Percentiles rank a stretch among this genome's conserved stretches.
Conservation (phyloP, 2,797 vertebrate genomes). For the Parauchenoglanis ngamensis region DNA sequence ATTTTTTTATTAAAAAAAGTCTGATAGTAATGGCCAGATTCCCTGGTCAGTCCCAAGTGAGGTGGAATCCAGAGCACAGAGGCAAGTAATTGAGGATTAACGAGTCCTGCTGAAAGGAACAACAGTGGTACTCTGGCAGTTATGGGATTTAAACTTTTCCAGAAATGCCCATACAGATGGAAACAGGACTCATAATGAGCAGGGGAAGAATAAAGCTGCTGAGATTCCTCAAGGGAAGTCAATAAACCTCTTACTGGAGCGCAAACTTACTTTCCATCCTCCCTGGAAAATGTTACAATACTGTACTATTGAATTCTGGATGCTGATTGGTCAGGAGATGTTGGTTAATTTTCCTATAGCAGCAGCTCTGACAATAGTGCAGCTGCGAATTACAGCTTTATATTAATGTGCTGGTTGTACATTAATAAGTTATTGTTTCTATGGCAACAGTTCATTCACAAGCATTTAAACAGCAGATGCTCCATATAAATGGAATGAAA, state of each 20-base stretch:
- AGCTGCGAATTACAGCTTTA: not conserved
- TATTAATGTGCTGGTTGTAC: not conserved
- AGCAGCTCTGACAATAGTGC: not conserved
- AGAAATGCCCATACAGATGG: not conserved
- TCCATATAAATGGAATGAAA: too few species aligned
- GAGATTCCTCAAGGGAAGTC: not conserved
- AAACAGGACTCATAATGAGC: not conserved
- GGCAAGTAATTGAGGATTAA: not conserved
- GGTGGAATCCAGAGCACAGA: not conserved
- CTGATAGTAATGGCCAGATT: not conserved
- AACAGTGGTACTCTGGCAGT: not conserved
- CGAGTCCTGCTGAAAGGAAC: not conserved
- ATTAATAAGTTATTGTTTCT: not conserved
- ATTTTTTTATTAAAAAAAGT: not conserved
- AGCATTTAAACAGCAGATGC: too few species aligned
- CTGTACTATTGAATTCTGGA: not conserved
- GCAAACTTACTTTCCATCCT: not conserved
- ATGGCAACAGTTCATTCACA: not conserved
- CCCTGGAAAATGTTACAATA: not conserved
- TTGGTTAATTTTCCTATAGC: not conserved
- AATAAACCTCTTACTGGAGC: not conserved
- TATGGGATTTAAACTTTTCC: not conserved
- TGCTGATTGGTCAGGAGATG: not conserved
- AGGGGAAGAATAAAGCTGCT: not conserved
- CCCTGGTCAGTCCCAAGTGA: not conserved